Conservation (phyloP, 1,140 invertebrate genomes). For the Drosophila tropicalis region DNA sequence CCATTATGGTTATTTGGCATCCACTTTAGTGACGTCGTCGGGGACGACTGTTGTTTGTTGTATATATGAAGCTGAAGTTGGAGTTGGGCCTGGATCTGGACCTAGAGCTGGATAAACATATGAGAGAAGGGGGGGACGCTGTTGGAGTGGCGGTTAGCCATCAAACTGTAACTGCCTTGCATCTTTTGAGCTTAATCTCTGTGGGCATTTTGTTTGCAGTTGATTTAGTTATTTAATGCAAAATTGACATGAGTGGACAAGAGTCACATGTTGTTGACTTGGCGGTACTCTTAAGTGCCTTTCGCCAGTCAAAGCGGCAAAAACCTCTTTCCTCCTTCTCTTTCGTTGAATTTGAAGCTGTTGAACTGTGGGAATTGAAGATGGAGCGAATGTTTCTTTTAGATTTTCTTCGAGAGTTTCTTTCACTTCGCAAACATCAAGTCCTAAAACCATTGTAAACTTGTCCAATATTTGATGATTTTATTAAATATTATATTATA, state of each 20-base stretch:
- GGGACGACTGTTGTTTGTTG: background rate
- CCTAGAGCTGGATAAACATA: slow-evolving; percentile 9
- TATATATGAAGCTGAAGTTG: background rate
- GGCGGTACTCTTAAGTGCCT: slow-evolving; percentile 2
- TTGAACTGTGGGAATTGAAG: too few species aligned
- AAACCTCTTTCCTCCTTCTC: background rate
- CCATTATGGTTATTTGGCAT: slow-evolving; percentile 81
- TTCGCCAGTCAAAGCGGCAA: background rate
- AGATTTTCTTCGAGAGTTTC: too few species aligned
- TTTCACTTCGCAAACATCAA: too few species aligned
- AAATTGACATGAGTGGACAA: slow-evolving; percentile 66
- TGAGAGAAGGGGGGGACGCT: background rate
- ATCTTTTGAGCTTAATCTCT: slow-evolving; percentile 47
- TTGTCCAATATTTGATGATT: too few species aligned
- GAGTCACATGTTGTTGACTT: slow-evolving; percentile 5
- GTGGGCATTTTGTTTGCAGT: slow-evolving; percentile 55
- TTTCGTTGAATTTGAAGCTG: too few species aligned
- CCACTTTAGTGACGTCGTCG: slow-evolving; percentile 65
- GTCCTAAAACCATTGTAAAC: too few species aligned
- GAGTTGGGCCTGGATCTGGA: background rate
- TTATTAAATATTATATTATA: too few species aligned
- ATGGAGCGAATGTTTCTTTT: too few species aligned
- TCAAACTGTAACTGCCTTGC: slow-evolving; percentile 10
- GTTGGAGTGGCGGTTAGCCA: slow-evolving; percentile 1
- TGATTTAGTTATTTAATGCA: slow-evolving; percentile 78